Evolutionary conservation across 2,888 invertebrate species (phyloP).

Genomic region (Sphecodes monilicornis): DNA sequence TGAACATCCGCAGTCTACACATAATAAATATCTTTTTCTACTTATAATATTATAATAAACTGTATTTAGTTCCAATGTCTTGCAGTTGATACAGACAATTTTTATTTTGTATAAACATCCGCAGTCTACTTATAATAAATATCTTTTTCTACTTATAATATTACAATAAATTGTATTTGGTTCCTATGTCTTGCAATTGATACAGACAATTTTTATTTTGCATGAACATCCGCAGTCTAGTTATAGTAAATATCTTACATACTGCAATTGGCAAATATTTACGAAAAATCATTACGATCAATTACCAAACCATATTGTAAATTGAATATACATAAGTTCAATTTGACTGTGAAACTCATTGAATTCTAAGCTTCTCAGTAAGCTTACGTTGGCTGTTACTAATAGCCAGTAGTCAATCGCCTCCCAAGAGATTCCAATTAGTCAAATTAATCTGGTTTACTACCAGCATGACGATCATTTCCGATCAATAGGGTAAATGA

Average conservation of each 20-base stretch:
- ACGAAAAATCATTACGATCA: background rate
- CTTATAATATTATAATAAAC: too few relatives aligned
- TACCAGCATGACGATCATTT: slow-evolving; percentile 11
- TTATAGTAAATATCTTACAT: background rate
- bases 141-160: too few relatives aligned
- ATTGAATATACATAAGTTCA: slow-evolving; percentile 14
- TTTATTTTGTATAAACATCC: too few relatives aligned
- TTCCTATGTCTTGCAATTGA: too few relatives aligned
- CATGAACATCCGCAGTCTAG: too few relatives aligned
- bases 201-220: too few relatives aligned
- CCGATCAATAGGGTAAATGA: slow-evolving; percentile 2
- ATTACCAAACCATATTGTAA: background rate
- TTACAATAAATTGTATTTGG: too few relatives aligned
- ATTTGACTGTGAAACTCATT: background rate
- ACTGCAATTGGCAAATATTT: background rate
- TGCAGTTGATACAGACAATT: too few relatives aligned
- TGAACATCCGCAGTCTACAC: too few relatives aligned
- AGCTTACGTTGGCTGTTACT: slow-evolving; percentile 7
- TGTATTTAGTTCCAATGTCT: too few relatives aligned
- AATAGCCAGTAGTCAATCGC: slow-evolving; percentile 22
- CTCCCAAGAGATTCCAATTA: slow-evolving; percentile 20
- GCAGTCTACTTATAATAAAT: too few relatives aligned
- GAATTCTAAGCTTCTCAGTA: background rate
- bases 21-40: too few relatives aligned
- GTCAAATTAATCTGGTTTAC: slow-evolving; percentile 21